Evolutionary conservation across 2,113 vertebrate genomes (phyloP).

Genomic region (Mesoclemmys tuberculata): DNA sequence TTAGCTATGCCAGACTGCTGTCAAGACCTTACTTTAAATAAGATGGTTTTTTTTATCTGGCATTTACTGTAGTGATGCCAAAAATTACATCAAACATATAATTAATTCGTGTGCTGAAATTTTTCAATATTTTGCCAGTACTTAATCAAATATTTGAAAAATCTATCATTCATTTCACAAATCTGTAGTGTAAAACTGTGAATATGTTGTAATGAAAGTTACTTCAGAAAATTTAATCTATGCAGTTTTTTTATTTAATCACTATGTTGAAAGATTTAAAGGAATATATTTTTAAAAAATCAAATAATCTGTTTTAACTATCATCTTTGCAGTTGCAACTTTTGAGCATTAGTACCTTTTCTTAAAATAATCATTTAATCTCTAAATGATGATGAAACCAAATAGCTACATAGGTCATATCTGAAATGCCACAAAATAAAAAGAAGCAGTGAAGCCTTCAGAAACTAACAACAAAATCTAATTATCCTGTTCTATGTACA

Average conservation of each 20-base stretch:
- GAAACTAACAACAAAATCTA: slow-evolving; percentile 23
- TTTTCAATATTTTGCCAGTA: slow-evolving; percentile 70
- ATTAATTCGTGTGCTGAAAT: slow-evolving; percentile 68
- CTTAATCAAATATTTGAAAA: slow-evolving; percentile 75
- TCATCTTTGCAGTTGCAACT: neutral
- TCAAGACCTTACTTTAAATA: slow-evolving; percentile 76
- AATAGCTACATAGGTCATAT: slow-evolving; percentile 5
- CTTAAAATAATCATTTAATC: slow-evolving; percentile 10
- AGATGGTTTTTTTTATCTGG: slow-evolving; percentile 76
- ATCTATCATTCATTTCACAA: slow-evolving; percentile 55
- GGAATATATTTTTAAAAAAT: slow-evolving; percentile 13
- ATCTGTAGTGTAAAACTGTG: slow-evolving; percentile 49
- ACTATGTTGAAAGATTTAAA: slow-evolving; percentile 42
- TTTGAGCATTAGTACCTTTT: slow-evolving; percentile 41
- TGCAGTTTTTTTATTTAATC: neutral
- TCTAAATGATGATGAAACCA: slow-evolving; percentile 23
- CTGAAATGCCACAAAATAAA: slow-evolving; percentile 27
- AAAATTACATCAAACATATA: slow-evolving; percentile 75
- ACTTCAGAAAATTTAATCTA: slow-evolving; percentile 45
- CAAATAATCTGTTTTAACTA: neutral
- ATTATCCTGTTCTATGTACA: neutral
- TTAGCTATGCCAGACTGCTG: slow-evolving; percentile 71
- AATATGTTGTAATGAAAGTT: slow-evolving; percentile 48
- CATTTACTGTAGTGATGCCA: slow-evolving; percentile 73
- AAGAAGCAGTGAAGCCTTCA: slow-evolving; percentile 4